Evolutionary conservation across 2,797 vertebrate genomes (phyloP), one percentile per base, ranked within the genome.

Genomic region (Chlorospingus semifuscus): DNA sequence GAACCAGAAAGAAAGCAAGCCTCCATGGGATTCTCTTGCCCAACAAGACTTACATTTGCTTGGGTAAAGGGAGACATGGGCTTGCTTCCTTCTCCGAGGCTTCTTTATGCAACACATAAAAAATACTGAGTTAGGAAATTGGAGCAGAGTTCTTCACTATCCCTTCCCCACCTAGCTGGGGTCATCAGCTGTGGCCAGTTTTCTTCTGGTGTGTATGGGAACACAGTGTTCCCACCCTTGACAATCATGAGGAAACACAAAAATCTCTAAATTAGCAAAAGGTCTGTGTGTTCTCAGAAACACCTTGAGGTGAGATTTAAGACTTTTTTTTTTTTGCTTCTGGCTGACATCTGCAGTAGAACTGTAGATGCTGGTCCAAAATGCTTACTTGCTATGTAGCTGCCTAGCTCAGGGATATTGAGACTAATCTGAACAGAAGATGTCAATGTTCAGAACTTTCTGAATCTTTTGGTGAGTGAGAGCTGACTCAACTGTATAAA

Each of bases 11-110:
- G 41, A 29, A 49, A 70, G 12, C 22, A 79, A 70, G 13, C 8
- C 23, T 34, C 1, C 0, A 44, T 0, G 0, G 14, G 21, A 41
- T 34, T 90, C 12, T 82, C n/a, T 79, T 72, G 50, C 37, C 19
- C 19, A 64, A 20, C n/a, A 57, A 29, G 24, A 32, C 30, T 56
- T 76, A 11, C 2, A 50, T 77, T 85, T 77, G 12, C 50, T 41
- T 83, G 60, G 16, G 21, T 66, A 34, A 89, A 85, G 32, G 29
- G 44, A 83, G 24, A 46, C 5, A 1, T 4, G 21, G 8, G 4
- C 52, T 89, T 87, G 3, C 20, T 77, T n/a, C 34, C 49, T 74
- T 24, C 37, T 83, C 11, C 29, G 50, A 75, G 27, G n/a, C 42
- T 89, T 70, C 47, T 70, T 91, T 77, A 63, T 64, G 29, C 23